phyloP scores from a whole-genome alignment of 1,140 invertebrate genomes.

The Teleogryllus occipitalis region DNA sequence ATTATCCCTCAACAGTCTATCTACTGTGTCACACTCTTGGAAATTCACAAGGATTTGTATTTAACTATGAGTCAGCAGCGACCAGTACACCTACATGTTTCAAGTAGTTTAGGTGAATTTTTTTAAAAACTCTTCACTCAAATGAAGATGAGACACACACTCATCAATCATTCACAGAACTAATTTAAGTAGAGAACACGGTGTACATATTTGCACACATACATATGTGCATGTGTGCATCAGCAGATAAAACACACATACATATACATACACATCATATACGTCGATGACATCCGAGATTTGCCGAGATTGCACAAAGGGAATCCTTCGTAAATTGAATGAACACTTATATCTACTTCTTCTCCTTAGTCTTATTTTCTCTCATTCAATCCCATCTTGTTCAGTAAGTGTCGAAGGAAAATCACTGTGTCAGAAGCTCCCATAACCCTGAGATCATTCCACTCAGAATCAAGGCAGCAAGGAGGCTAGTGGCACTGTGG shows the following conservation, averaged over 20 bases:
- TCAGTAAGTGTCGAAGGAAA: neutral
- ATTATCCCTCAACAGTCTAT: neutral
- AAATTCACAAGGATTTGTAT: neutral
- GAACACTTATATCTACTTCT: neutral
- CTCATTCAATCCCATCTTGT: constrained; percentile 10
- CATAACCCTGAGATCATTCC: neutral
- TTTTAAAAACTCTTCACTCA: neutral
- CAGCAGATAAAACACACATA: neutral
- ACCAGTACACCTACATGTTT: neutral
- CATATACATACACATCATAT: neutral
- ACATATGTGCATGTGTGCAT: constrained; percentile 9
- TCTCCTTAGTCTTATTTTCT: neutral
- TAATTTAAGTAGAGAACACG: neutral
- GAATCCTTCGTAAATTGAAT: neutral
- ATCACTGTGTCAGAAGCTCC: neutral
- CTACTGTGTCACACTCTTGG: neutral
- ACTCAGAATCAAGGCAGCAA: neutral
- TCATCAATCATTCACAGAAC: neutral
- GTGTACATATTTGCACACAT: neutral
- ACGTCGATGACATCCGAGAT: neutral
- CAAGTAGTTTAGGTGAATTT: neutral
- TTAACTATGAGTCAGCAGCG: too few species aligned
- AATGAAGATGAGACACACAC: neutral
- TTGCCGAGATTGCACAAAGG: neutral
- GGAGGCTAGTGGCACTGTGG: neutral